Evolutionary conservation across 2,888 invertebrate species (phyloP), one percentile per base, ranked within the genome.

Genomic region (Drosophila monieri): DNA sequence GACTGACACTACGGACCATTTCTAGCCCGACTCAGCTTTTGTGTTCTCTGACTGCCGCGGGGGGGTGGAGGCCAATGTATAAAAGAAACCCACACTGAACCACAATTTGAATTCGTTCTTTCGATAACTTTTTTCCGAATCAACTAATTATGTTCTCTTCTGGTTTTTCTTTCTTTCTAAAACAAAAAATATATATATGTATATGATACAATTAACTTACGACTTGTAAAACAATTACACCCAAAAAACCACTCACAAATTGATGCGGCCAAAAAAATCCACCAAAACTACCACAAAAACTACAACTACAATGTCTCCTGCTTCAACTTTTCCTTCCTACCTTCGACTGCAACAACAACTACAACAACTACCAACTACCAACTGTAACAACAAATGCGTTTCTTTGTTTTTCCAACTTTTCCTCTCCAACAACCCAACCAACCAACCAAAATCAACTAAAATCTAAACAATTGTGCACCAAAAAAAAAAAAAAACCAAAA

Each of bases 71-170:
- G 68, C 74, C 15, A 41, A 61, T 18, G 18, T 18, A 1, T 18
- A 2, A 18, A 18, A 18, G 18, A 18, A 18, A 18, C 18, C 18
- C 18, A 61, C 61, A 43, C 51, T 46, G 49, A 65, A 69, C 51
- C 72, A 62, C 57, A 72, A 80, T 77, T 77, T 78, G 55, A 84
- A 83, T 85, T 77, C 77, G 85, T 73, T 71, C 62, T 77, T 73
- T 85, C 64, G 72, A 79, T 77, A 72, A 79, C 84, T 80, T 74
- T 66, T 35, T 67, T 77, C 73, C 72, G 73, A 85, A 77, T 67
- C 51, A 76, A 79, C 83, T 80, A 76, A 86, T 77, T 81, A 70
- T 79, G 75, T 80, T 75, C 75, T 77, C 78, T 80, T 79, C 87
- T 81, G 73, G 71, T 84, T 80, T 78, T 85, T 74, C 72, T 78